Evolutionary conservation across 2,797 vertebrate genomes (phyloP).

Genomic region (Novumbra hubbsi): DNA sequence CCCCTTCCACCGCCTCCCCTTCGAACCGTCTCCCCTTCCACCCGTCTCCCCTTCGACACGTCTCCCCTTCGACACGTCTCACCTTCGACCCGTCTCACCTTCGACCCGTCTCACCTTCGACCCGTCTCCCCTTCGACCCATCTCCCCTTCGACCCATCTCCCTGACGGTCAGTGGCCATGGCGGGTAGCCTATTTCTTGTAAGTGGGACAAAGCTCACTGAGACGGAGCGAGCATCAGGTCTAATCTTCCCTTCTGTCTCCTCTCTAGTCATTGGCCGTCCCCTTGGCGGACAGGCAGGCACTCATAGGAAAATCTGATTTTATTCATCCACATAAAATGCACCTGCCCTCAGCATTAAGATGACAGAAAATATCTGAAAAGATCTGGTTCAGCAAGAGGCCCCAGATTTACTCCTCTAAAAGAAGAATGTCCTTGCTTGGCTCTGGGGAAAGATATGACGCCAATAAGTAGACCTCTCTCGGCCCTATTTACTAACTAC

Average conservation of each 20-base stretch:
- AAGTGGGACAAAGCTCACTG: neutral
- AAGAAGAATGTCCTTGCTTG: constrained; percentile 24
- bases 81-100: too few relatives aligned
- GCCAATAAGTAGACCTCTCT: neutral
- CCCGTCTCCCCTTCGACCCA: too few relatives aligned
- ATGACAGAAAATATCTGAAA: constrained; percentile 28
- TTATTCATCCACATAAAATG: constrained; percentile 61
- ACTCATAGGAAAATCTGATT: constrained; percentile 50
- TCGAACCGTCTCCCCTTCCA: too few relatives aligned
- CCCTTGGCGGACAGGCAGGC: neutral
- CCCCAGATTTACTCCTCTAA: constrained; percentile 38
- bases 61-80: too few relatives aligned
- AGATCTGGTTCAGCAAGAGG: constrained; percentile 39
- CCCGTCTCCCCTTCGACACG: too few relatives aligned
- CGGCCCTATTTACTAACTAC: neutral
- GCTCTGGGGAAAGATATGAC: neutral
- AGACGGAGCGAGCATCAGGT: constrained; percentile 21
- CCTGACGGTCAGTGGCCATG: constrained; percentile 5
- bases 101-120: too few relatives aligned
- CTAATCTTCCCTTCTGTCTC: neutral
- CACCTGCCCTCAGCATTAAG: constrained; percentile 56
- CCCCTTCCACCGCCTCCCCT: too few relatives aligned
- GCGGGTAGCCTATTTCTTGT: constrained; percentile 15
- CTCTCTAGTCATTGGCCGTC: constrained; percentile 25
- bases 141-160: too few relatives aligned